Percentiles rank a stretch among this genome's conserved stretches.
Conservation (phyloP, 2,888 invertebrate genomes). For the Cephus rjabovi region DNA sequence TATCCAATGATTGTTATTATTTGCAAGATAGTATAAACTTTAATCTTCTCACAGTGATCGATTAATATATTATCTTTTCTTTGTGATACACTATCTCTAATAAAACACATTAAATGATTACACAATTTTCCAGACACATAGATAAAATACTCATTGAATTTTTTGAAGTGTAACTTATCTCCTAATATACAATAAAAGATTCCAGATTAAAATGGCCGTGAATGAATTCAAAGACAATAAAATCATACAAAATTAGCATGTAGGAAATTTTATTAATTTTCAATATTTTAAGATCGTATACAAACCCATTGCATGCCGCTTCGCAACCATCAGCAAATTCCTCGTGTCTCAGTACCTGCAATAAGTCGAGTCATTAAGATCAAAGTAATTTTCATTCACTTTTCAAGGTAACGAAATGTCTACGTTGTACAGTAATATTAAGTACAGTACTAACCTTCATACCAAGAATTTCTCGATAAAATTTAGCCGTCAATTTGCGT, state of each 20-base stretch:
- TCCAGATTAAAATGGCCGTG: not conserved
- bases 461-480: constrained; percentile 90
- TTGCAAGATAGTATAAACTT: not conserved
- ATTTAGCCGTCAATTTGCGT: constrained; percentile 84
- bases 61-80: not conserved
- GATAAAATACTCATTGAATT: not conserved
- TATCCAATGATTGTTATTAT: not conserved
- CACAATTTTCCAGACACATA: accelerated
- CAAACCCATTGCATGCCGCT: constrained; percentile 96
- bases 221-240: not conserved
- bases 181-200: not conserved
- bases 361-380: constrained; percentile 23
- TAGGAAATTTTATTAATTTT: not conserved
- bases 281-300: not conserved
- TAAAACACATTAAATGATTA: not conserved
- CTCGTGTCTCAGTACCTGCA: constrained; percentile 91
- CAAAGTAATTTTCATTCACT: constrained; percentile 17
- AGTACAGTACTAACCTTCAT: constrained; percentile 82
- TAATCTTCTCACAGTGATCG: not conserved
- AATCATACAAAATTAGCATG: not conserved
- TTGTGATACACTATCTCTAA: not conserved
- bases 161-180: not conserved
- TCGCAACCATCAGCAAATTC: constrained; percentile 98
- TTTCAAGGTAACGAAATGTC: constrained; percentile 22
- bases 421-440: constrained; percentile 11